Percentiles rank a stretch among this genome's conserved stretches.
phyloP scores from a whole-genome alignment of 2,888 invertebrate species.

The Priocnemis perturbator region DNA sequence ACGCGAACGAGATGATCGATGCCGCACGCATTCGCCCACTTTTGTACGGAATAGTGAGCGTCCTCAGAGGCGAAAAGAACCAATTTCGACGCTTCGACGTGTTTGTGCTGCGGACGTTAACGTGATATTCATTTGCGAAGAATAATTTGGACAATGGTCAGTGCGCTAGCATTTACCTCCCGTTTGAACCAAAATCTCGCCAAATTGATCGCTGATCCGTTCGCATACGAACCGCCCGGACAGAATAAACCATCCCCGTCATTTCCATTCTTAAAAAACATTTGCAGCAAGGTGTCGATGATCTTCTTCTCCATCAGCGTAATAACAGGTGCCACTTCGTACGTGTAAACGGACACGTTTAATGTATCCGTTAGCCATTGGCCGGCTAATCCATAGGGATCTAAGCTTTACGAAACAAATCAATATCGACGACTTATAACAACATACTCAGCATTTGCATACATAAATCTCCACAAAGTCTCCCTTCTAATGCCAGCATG shows the following conservation, averaged over 20 bases:
- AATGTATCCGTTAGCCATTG: constrained; percentile 77
- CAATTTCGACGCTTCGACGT: constrained; percentile 72
- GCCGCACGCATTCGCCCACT: constrained; percentile 79
- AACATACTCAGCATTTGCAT: no score
- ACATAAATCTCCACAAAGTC: no score
- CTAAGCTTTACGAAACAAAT: constrained; percentile 67
- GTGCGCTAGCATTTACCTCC: constrained; percentile 63
- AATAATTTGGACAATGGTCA: constrained; percentile 61
- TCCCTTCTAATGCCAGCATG: neutral
- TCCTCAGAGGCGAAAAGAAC: constrained; percentile 78
- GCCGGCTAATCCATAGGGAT: constrained; percentile 77
- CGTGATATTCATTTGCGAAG: no score
- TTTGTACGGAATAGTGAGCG: constrained; percentile 80
- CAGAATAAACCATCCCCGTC: constrained; percentile 77
- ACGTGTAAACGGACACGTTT: constrained; percentile 78
- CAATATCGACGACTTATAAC: neutral
- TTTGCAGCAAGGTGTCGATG: constrained; percentile 75
- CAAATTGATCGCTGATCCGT: constrained; percentile 78
- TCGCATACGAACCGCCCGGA: constrained; percentile 79
- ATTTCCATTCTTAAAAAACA: constrained; percentile 73
- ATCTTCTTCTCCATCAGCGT: constrained; percentile 77
- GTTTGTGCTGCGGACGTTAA: constrained; percentile 42
- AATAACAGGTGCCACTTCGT: constrained; percentile 79
- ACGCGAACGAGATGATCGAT: constrained; percentile 77
- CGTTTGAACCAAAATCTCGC: constrained; percentile 76